These are phyloP conservation scores for Deilephila elpenor DNA, from an alignment of 2,888 invertebrate genomes.

Conservation along the genomic window DNA sequence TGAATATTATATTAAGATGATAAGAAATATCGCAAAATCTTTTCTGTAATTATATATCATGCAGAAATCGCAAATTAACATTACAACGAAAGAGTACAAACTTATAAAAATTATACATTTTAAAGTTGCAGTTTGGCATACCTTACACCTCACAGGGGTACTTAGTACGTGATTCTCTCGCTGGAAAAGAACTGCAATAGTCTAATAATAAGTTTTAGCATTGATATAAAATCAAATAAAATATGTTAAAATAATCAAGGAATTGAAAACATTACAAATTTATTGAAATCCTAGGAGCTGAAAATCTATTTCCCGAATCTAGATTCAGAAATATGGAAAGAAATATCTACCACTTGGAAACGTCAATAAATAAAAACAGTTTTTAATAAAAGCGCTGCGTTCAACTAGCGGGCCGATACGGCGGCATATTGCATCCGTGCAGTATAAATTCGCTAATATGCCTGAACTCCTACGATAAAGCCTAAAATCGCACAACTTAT, in stretches of 20 bases:
- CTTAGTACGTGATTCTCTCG: slow-evolving; percentile 14
- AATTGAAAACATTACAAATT: slow-evolving; percentile 1
- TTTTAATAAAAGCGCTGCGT: slow-evolving; percentile 78
- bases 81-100: neutral
- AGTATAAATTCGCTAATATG: slow-evolving; percentile 81
- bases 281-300: slow-evolving; percentile 1
- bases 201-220: neutral
- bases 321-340: slow-evolving; percentile 46
- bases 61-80: neutral
- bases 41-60: no score
- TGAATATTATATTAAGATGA: no score
- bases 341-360: slow-evolving; percentile 63
- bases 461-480: slow-evolving; percentile 82
- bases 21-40: no score
- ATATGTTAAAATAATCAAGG: neutral
- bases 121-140: neutral
- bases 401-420: slow-evolving; percentile 64
- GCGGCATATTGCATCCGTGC: slow-evolving; percentile 78
- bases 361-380: slow-evolving; percentile 79
- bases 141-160: neutral
- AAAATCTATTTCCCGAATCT: slow-evolving; percentile 22
- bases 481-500: slow-evolving; percentile 82
- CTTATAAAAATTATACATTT: slow-evolving; percentile 9
- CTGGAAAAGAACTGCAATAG: slow-evolving; percentile 9
- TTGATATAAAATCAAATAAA: neutral